Percentiles rank a stretch among this genome's conserved stretches.
phyloP scores from a whole-genome alignment of 2,888 invertebrate genomes.

The Synergus laeviventris region DNA sequence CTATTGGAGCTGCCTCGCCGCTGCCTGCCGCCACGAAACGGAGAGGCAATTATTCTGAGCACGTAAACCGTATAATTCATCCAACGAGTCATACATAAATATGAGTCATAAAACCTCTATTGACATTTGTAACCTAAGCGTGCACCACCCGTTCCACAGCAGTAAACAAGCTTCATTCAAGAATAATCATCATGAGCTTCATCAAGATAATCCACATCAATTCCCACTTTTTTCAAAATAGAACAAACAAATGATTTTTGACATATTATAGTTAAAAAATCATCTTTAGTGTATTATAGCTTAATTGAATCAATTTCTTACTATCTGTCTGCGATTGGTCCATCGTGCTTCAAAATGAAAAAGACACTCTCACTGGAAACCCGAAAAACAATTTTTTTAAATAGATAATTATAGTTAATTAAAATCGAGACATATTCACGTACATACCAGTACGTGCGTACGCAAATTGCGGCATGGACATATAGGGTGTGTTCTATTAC shows the following conservation, averaged over 20 bases:
- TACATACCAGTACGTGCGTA: no score
- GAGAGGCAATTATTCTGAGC: conserved; percentile 26
- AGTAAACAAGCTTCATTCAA: conserved; percentile 12
- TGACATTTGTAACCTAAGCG: conserved; percentile 36
- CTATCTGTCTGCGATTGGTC: conserved; percentile 36
- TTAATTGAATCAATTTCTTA: background rate
- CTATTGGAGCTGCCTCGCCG: background rate
- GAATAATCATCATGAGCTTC: background rate
- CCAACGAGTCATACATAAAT: conserved; percentile 32
- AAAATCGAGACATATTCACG: conserved; percentile 35
- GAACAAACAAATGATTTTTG: background rate
- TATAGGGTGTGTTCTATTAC: conserved; percentile 38
- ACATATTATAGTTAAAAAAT: background rate
- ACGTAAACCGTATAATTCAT: conserved; percentile 36
- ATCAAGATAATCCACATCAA: background rate
- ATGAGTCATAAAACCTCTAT: conserved; percentile 35
- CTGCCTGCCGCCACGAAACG: background rate
- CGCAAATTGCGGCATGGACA: conserved; percentile 35
- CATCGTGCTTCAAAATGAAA: conserved; percentile 23
- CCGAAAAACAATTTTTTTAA: conserved; percentile 19
- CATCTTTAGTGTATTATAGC: background rate
- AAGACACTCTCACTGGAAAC: conserved; percentile 25
- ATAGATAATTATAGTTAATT: conserved; percentile 37
- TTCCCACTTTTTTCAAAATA: background rate
- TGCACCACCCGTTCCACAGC: background rate